A percentile compares a stretch with the other conserved stretches of the same genome.
These are phyloP conservation scores for Oophaga sylvatica DNA, from an alignment of 2,797 vertebrate genomes.

Conservation along the genomic window DNA sequence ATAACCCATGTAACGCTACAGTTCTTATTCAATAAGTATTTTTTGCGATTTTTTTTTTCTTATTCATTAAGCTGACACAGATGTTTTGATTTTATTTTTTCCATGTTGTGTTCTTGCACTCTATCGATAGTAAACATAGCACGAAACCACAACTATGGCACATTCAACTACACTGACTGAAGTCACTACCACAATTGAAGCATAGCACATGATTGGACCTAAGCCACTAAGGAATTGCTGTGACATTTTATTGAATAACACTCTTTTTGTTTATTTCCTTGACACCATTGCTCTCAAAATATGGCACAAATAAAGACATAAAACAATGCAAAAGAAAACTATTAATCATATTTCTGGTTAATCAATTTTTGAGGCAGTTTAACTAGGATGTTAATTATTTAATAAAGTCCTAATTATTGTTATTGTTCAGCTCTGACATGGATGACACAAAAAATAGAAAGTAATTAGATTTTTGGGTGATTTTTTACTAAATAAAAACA, in stretches of 20 bases:
- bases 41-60: constrained; percentile 4
- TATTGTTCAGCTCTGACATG: too few species aligned
- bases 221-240: neutral
- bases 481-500: too few species aligned
- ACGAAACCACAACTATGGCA: constrained; percentile 16
- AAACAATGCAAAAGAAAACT: constrained; percentile 1
- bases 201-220: neutral
- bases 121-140: constrained; percentile 10
- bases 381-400: neutral
- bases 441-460: too few species aligned
- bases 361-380: neutral
- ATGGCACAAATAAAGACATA: neutral
- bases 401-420: too few species aligned
- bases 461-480: too few species aligned
- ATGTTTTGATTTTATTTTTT: constrained; percentile 11
- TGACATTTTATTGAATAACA: constrained; percentile 33
- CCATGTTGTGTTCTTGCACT: constrained; percentile 6
- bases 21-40: neutral
- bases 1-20: neutral
- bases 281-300: neutral
- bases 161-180: constrained; percentile 8
- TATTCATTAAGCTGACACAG: constrained; percentile 2
- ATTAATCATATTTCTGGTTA: neutral
- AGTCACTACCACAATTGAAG: constrained; percentile 19
- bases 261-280: constrained; percentile 4